Evolutionary conservation across 2,797 vertebrate species (phyloP).

Genomic region (Bufotes viridis): DNA sequence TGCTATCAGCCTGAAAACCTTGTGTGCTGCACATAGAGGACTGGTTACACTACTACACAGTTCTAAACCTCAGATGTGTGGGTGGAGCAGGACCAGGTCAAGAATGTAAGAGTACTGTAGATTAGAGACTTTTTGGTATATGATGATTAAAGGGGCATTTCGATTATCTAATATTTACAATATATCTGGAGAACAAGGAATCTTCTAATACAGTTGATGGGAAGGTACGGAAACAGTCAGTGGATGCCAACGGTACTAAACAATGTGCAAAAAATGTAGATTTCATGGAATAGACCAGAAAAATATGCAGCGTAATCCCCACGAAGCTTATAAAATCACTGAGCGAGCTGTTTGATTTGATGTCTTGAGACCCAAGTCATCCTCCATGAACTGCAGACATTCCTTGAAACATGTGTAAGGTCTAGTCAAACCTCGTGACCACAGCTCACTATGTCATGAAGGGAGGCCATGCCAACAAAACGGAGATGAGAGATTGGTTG

Average conservation of each 20-base stretch:
- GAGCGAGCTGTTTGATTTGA: background rate
- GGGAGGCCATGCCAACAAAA: background rate
- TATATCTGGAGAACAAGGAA: background rate
- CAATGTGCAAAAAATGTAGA: conserved; percentile 17
- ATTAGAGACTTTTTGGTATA: too few relatives aligned
- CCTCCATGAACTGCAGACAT: background rate
- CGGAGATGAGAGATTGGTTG: background rate
- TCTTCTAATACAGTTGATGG: background rate
- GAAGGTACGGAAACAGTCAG: background rate
- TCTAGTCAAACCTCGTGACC: conserved; percentile 7
- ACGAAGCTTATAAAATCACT: background rate
- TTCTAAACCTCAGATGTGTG: too few relatives aligned
- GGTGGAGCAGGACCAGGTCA: too few relatives aligned
- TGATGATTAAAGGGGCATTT: background rate
- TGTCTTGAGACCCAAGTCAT: background rate
- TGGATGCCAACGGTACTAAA: background rate
- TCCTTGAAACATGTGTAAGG: conserved; percentile 28
- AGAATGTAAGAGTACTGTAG: too few relatives aligned
- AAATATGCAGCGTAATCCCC: background rate
- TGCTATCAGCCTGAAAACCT: too few relatives aligned
- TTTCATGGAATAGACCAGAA: background rate
- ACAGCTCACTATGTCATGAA: conserved; percentile 18
- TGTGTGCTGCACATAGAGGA: too few relatives aligned
- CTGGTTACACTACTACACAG: too few relatives aligned
- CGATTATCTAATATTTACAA: background rate